Conservation (phyloP, 2,888 invertebrate genomes). For the Nebria salina region DNA sequence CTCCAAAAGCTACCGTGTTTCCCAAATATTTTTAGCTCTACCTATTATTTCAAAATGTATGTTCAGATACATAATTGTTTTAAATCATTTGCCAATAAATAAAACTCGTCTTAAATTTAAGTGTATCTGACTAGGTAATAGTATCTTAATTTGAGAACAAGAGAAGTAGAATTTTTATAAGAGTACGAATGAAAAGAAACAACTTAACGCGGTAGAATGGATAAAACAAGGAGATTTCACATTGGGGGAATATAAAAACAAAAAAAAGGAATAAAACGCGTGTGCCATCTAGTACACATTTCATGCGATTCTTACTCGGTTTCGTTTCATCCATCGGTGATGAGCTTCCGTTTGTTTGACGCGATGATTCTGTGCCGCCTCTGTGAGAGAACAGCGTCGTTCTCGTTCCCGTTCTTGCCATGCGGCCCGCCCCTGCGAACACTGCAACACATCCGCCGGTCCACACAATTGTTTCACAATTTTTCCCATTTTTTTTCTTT, state of each 20-base stretch:
- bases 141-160: not conserved
- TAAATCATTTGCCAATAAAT: too few relatives aligned
- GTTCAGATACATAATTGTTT: too few relatives aligned
- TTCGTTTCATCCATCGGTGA: conserved; percentile 86
- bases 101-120: too few relatives aligned
- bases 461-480: conserved; percentile 42
- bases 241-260: not conserved
- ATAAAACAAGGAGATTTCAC: not conserved
- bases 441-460: conserved; percentile 65
- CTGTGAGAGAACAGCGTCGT: conserved; percentile 74
- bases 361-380: conserved; percentile 71
- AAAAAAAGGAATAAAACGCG: not conserved
- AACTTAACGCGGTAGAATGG: not conserved
- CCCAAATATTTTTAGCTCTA: too few relatives aligned
- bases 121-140: too few relatives aligned
- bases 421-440: conserved; percentile 84
- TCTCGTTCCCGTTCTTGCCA: conserved; percentile 77
- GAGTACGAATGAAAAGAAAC: conserved; percentile 13
- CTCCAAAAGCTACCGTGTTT: not conserved
- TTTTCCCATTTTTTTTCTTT: not conserved
- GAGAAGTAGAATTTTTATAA: not conserved
- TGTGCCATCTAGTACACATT: conserved; percentile 19
- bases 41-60: too few relatives aligned
- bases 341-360: conserved; percentile 71
- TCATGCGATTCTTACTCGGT: conserved; percentile 72